Evolutionary conservation across 2,797 vertebrate species (phyloP).

Genomic region (Protosalanx chinensis): DNA sequence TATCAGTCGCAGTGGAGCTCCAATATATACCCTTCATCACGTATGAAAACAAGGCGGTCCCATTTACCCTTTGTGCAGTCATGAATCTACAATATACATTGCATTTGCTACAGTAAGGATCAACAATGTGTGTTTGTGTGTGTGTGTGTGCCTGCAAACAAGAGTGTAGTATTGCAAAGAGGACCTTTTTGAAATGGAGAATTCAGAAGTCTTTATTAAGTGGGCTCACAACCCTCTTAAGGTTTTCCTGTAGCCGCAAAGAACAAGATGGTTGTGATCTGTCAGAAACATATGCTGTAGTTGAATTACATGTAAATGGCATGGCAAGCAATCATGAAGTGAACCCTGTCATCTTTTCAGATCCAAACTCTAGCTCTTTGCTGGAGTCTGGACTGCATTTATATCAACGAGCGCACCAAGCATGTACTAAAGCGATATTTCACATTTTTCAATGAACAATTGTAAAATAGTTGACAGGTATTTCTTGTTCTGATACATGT

Average conservation of each 20-base stretch:
- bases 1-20: conserved; percentile 9
- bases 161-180: not conserved
- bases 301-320: conserved; percentile 1
- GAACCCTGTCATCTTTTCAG: not conserved
- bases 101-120: conserved; percentile 2
- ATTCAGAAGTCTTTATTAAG: not conserved
- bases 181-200: not conserved
- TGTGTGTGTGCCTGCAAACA: not conserved
- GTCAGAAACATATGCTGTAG: not conserved
- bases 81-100: conserved; percentile 18
- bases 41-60: conserved; percentile 10
- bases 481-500: too few relatives aligned
- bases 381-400: not conserved
- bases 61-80: conserved; percentile 7
- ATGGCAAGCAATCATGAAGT: not conserved
- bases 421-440: conserved; percentile 53
- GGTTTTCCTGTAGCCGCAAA: not conserved
- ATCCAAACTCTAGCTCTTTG: not conserved
- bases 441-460: conserved; percentile 56
- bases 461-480: too few relatives aligned
- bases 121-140: not conserved
- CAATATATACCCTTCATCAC: conserved; percentile 22
- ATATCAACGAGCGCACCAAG: conserved; percentile 45
- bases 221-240: not conserved
- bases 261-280: not conserved